Evolutionary conservation across 2,797 vertebrate species (phyloP).

Genomic region (Diplodus puntazzo): DNA sequence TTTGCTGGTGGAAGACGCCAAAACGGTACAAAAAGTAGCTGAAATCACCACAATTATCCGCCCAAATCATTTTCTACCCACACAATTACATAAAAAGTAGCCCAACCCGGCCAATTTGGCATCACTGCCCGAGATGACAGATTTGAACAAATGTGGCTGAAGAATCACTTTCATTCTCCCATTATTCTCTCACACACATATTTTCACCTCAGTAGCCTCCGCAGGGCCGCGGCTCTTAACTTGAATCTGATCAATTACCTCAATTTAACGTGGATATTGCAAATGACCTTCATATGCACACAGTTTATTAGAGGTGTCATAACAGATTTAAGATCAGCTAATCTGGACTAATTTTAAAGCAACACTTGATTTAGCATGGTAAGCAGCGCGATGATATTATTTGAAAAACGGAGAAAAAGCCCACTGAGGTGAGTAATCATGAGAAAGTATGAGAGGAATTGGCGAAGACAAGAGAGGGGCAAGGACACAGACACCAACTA

Average conservation of each 20-base stretch:
- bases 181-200: background rate
- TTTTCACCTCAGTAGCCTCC: background rate
- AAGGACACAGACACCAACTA: conserved; percentile 7
- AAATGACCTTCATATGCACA: conserved; percentile 44
- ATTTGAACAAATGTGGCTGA: background rate
- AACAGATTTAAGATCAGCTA: conserved; percentile 51
- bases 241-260: conserved; percentile 18
- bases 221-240: background rate
- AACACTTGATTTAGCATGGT: conserved; percentile 34
- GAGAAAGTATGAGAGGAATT: conserved; percentile 36
- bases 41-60: background rate
- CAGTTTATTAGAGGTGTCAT: conserved; percentile 48
- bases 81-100: background rate
- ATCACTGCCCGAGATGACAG: background rate
- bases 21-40: background rate
- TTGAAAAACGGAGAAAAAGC: conserved; percentile 27
- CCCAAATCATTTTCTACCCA: background rate
- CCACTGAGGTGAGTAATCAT: conserved; percentile 35
- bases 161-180: background rate
- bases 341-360: conserved; percentile 29
- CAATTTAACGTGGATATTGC: conserved; percentile 12
- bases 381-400: conserved; percentile 1
- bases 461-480: conserved; percentile 16
- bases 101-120: background rate
- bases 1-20: too few species aligned